A percentile compares a stretch with the other conserved stretches of the same genome.
Evolutionary conservation across 30 jellyfish, hydroid and myxozoan genomes (phyloP).

Genomic region (Aurelia aurita): DNA sequence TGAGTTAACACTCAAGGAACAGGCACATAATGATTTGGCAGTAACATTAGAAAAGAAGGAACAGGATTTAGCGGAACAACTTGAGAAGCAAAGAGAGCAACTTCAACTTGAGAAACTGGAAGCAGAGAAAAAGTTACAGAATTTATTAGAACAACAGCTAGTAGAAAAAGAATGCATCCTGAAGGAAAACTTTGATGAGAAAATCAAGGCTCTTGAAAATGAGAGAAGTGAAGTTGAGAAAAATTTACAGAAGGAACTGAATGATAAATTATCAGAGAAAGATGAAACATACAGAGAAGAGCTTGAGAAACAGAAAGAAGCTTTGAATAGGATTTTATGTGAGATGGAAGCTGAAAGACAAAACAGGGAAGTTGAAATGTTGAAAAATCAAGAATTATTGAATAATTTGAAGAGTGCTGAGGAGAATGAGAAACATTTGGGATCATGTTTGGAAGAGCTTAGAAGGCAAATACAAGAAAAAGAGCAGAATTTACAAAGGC

Average conservation of each 20-base stretch:
- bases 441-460: conserved; percentile 77
- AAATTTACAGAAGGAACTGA: conserved; percentile 73
- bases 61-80: conserved; percentile 59
- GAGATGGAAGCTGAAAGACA: conserved; percentile 78
- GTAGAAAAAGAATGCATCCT: conserved; percentile 77
- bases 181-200: conserved; percentile 77
- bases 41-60: conserved; percentile 73
- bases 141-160: conserved; percentile 71
- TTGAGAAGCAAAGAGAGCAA: conserved; percentile 68
- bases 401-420: conserved; percentile 80
- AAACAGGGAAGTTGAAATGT: conserved; percentile 58
- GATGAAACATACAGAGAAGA: conserved; percentile 81
- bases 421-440: conserved; percentile 89
- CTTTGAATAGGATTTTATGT: conserved; percentile 48
- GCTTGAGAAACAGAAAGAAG: conserved; percentile 79
- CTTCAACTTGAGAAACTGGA: conserved; percentile 69
- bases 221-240: conserved; percentile 85
- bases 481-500: conserved; percentile 74
- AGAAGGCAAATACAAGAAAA: conserved; percentile 77
- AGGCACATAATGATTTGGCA: conserved; percentile 62
- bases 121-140: conserved; percentile 74
- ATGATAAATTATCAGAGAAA: conserved; percentile 70
- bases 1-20: conserved; percentile 55
- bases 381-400: conserved; percentile 72
- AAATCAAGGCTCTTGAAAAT: conserved; percentile 39